phyloP scores from a whole-genome alignment of 2,113 vertebrate genomes.

The Fulmarus glacialis region DNA sequence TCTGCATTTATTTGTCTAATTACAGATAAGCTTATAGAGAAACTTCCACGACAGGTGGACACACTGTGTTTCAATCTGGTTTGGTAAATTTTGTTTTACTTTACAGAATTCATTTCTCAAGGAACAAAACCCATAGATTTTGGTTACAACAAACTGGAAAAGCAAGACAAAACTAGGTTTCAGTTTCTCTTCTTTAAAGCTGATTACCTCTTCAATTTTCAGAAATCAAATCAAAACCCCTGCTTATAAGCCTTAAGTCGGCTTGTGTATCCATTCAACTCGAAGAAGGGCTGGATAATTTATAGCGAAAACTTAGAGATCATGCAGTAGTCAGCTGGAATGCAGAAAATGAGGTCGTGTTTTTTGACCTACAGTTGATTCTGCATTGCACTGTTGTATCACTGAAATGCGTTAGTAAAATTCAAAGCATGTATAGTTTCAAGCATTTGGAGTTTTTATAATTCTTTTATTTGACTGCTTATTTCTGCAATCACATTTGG shows the following conservation, averaged over 20 bases:
- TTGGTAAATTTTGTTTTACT: neutral
- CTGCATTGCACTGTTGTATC: neutral
- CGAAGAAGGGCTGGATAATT: neutral
- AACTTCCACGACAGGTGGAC: neutral
- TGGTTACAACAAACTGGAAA: neutral
- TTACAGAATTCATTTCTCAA: neutral
- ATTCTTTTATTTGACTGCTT: neutral
- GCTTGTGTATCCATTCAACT: neutral
- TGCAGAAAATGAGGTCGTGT: conserved; percentile 38
- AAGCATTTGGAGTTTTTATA: neutral
- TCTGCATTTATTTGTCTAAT: neutral
- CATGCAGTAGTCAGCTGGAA: neutral
- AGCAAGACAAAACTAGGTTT: neutral
- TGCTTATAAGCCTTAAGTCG: neutral
- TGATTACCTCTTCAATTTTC: conserved; percentile 33
- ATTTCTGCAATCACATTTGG: neutral
- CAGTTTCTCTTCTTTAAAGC: conserved; percentile 4
- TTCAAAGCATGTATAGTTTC: neutral
- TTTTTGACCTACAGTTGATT: conserved; percentile 27
- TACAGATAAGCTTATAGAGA: neutral
- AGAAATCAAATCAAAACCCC: neutral
- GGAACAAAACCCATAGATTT: neutral
- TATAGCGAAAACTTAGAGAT: conserved; percentile 27
- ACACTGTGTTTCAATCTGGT: neutral
- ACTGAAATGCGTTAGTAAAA: neutral